A percentile compares a stretch with the other conserved stretches of the same genome.
phyloP scores from a whole-genome alignment of 2,113 vertebrate genomes.

The Thinocorus orbignyianus region DNA sequence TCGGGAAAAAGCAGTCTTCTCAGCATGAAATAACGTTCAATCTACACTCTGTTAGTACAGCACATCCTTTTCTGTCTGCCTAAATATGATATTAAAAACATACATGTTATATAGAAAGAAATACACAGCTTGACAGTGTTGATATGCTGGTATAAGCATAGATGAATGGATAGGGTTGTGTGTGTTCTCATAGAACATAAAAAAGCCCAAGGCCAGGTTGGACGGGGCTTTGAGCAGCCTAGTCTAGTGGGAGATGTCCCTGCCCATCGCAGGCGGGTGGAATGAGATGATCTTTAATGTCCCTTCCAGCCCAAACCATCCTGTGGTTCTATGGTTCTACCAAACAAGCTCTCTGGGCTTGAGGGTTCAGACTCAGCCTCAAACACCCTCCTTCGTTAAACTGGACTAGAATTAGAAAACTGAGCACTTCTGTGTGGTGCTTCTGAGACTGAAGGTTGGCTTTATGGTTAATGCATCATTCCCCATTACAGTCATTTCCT shows the following conservation, averaged over 20 bases:
- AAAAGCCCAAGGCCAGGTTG: neutral
- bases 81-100: neutral
- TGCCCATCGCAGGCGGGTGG: neutral
- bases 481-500: slow-evolving; percentile 24
- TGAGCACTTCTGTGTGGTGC: neutral
- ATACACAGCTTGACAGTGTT: neutral
- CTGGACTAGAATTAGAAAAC: neutral
- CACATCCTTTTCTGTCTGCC: neutral
- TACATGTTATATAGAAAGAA: neutral
- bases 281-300: neutral
- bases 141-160: neutral
- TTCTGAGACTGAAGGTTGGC: neutral
- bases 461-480: neutral
- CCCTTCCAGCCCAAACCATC: neutral
- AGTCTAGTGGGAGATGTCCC: neutral
- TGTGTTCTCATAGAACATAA: neutral
- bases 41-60: neutral
- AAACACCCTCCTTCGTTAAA: neutral
- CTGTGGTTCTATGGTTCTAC: neutral
- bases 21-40: neutral
- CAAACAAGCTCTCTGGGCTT: neutral
- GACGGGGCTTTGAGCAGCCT: neutral
- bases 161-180: neutral
- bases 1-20: neutral
- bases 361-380: neutral